Evolutionary conservation across 2,888 invertebrate genomes (phyloP).

Genomic region (Ashinkailepas kermadecensis): DNA sequence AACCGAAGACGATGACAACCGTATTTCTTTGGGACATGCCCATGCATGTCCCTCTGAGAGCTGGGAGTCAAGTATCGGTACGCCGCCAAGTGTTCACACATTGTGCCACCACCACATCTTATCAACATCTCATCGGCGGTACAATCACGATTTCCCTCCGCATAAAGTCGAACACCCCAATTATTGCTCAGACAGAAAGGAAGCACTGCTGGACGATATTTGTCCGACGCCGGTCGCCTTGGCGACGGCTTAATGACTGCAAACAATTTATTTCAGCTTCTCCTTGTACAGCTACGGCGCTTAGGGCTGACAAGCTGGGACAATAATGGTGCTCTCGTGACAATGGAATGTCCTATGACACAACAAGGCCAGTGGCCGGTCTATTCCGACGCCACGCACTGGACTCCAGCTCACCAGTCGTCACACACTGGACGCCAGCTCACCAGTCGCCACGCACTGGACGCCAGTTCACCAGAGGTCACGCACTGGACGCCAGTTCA

Average conservation of each 20-base stretch:
- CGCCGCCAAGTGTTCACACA: too few species aligned
- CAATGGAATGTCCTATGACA: neutral
- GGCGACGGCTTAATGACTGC: neutral
- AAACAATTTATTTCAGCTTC: constrained; percentile 13
- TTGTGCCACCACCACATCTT: too few species aligned
- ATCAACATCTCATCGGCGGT: too few species aligned
- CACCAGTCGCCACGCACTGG: too few species aligned
- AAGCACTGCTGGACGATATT: too few species aligned
- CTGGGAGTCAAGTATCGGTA: too few species aligned
- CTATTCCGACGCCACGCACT: too few species aligned
- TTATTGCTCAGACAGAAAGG: neutral
- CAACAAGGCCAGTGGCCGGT: too few species aligned
- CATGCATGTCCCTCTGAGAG: too few species aligned
- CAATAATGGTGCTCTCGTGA: constrained; percentile 19
- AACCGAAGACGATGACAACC: too few species aligned
- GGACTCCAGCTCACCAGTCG: too few species aligned
- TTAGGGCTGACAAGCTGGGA: constrained; percentile 5
- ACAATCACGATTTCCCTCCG: neutral
- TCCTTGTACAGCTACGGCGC: neutral
- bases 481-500: neutral
- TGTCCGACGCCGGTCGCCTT: neutral
- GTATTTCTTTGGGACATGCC: too few species aligned
- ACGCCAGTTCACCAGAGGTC: neutral
- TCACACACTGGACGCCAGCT: neutral
- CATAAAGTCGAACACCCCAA: neutral